A percentile compares a stretch with the other conserved stretches of the same genome.
Evolutionary conservation across 2,888 invertebrate genomes (phyloP).

Genomic region (Heliothis peltigera): DNA sequence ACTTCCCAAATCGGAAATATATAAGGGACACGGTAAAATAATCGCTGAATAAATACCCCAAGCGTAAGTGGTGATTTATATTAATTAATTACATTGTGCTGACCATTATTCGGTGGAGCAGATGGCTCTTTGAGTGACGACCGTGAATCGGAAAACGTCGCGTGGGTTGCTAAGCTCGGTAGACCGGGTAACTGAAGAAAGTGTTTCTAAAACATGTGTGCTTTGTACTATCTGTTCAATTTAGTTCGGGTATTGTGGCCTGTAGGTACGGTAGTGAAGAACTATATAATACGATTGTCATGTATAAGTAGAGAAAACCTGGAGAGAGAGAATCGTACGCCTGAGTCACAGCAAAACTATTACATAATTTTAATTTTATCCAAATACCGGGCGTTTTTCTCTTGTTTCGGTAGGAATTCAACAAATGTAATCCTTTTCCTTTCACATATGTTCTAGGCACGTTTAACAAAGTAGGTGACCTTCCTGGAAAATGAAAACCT

Average conservation of each 20-base stretch:
- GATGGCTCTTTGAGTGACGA: conserved; percentile 16
- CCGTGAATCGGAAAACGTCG: conserved; percentile 15
- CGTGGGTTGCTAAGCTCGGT: not conserved
- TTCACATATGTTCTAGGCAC: not conserved
- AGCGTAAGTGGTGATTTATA: conserved; percentile 12
- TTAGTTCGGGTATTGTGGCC: not conserved
- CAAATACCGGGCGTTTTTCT: not conserved
- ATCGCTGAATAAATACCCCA: conserved; percentile 6
- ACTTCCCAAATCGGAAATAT: not conserved
- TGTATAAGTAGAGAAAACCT: too few relatives aligned
- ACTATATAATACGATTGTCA: too few relatives aligned
- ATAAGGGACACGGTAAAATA: not conserved
- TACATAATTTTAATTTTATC: too few relatives aligned
- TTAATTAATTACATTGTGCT: conserved; percentile 11
- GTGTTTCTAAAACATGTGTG: not conserved
- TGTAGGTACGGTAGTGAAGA: too few relatives aligned
- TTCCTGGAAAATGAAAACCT: too few relatives aligned
- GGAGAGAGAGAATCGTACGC: too few relatives aligned
- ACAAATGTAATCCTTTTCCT: not conserved
- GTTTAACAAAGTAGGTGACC: not conserved
- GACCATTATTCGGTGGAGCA: conserved; percentile 9
- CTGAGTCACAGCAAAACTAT: too few relatives aligned
- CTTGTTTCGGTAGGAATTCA: not conserved
- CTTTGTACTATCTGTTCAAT: not conserved
- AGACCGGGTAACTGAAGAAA: conserved; percentile 12